A percentile compares a stretch with the other conserved stretches of the same genome.
Evolutionary conservation across 2,888 invertebrate genomes (phyloP).

Genomic region (Zygogramma bicolorata): DNA sequence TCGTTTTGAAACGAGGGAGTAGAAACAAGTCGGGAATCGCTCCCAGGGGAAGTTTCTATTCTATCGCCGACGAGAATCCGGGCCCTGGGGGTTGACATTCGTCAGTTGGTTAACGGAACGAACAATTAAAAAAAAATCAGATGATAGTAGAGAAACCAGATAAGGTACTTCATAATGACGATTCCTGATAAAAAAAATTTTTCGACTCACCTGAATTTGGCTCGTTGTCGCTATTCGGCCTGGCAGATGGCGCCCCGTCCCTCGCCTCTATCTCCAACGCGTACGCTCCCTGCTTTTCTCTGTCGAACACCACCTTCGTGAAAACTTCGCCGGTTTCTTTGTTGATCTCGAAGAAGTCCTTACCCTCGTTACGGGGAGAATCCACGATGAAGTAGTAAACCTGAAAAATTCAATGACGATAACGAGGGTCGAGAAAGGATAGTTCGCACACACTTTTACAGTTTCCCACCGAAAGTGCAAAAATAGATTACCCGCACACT

Average conservation of each 20-base stretch:
- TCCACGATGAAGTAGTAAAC: conserved; percentile 95
- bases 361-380: conserved; percentile 91
- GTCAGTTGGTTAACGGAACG: no score
- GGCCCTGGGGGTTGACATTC: no score
- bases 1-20: no score
- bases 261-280: conserved; percentile 97
- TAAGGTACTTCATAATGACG: no score
- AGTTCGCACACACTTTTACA: background rate
- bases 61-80: no score
- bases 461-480: background rate
- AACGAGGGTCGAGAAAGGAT: conserved; percentile 1
- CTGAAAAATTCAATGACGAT: conserved; percentile 67
- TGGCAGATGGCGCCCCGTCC: conserved; percentile 95
- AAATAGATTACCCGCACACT: background rate
- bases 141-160: no score
- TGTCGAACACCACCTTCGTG: conserved; percentile 95
- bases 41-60: no score
- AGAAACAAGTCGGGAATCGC: no score
- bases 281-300: conserved; percentile 97
- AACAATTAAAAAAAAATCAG: no score
- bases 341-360: conserved; percentile 97
- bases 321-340: conserved; percentile 95
- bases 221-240: conserved; percentile 92
- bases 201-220: conserved; percentile 90
- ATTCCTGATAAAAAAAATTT: no score